These are phyloP conservation scores for Rostratula benghalensis DNA, from an alignment of 2,113 vertebrate genomes.

Conservation along the genomic window DNA sequence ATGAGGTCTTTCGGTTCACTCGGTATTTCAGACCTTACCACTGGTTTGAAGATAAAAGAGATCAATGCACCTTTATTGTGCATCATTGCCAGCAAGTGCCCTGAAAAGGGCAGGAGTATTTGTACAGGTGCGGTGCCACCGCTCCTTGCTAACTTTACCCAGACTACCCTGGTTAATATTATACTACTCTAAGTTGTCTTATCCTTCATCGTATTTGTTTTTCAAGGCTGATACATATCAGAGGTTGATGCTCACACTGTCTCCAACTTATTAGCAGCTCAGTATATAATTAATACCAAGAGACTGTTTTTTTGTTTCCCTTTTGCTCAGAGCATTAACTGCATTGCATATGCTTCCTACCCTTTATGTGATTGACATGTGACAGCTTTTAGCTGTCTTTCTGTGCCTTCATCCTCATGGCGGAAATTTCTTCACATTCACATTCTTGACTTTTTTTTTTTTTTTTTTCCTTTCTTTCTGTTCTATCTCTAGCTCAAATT, in stretches of 20 bases:
- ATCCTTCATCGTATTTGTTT: constrained; percentile 23
- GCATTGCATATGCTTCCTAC: constrained; percentile 38
- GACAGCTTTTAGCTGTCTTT: constrained; percentile 53
- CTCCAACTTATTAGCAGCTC: constrained; percentile 43
- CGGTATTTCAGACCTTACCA: constrained; percentile 48
- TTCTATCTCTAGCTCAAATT: neutral
- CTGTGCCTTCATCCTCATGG: neutral
- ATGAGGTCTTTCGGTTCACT: constrained; percentile 67
- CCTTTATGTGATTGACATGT: constrained; percentile 55
- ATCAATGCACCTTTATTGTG: constrained; percentile 62
- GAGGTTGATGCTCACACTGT: neutral
- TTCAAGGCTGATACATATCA: neutral
- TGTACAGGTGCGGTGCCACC: constrained; percentile 50
- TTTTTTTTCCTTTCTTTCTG: neutral
- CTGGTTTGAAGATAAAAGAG: constrained; percentile 55
- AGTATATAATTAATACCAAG: constrained; percentile 50
- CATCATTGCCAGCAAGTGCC: constrained; percentile 37
- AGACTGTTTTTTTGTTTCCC: constrained; percentile 13
- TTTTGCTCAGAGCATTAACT: constrained; percentile 23
- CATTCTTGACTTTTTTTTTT: neutral
- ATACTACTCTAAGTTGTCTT: constrained; percentile 21
- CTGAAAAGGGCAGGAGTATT: constrained; percentile 42
- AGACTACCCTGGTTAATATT: constrained; percentile 43
- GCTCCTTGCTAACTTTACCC: neutral
- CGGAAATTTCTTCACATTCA: constrained; percentile 4